Conservation (phyloP, 64 coral and sea anemone genomes). For the Acropora yongei region DNA sequence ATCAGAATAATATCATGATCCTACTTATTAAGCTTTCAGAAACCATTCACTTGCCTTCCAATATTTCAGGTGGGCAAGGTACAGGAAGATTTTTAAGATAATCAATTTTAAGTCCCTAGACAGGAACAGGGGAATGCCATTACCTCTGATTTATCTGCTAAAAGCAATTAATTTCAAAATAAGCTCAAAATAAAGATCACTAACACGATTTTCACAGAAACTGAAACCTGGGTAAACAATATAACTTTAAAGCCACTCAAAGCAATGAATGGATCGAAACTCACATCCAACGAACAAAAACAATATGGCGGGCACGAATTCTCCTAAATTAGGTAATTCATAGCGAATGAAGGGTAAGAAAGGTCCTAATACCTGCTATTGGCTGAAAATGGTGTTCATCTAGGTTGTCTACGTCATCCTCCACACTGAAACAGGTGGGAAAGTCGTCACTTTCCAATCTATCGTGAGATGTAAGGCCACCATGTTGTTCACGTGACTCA, state of each 20-base stretch:
- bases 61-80: too few relatives aligned
- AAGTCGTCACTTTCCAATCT: constrained; percentile 75
- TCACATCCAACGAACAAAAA: not conserved
- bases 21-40: too few relatives aligned
- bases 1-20: too few relatives aligned
- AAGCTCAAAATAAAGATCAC: too few relatives aligned
- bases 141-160: too few relatives aligned
- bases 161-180: too few relatives aligned
- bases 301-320: constrained; percentile 28
- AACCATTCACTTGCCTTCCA: too few relatives aligned
- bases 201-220: not conserved
- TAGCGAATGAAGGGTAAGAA: not conserved
- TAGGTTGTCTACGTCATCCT: constrained; percentile 55
- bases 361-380: constrained; percentile 72
- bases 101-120: too few relatives aligned
- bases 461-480: constrained; percentile 53
- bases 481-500: constrained; percentile 75
- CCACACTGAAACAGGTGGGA: constrained; percentile 86
- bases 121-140: too few relatives aligned
- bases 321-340: not conserved
- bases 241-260: not conserved
- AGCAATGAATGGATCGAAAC: not conserved
- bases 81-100: too few relatives aligned
- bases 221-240: not conserved
- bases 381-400: constrained; percentile 90